Conservation (phyloP, 1,140 invertebrate species). For the Idris sp. region DNA sequence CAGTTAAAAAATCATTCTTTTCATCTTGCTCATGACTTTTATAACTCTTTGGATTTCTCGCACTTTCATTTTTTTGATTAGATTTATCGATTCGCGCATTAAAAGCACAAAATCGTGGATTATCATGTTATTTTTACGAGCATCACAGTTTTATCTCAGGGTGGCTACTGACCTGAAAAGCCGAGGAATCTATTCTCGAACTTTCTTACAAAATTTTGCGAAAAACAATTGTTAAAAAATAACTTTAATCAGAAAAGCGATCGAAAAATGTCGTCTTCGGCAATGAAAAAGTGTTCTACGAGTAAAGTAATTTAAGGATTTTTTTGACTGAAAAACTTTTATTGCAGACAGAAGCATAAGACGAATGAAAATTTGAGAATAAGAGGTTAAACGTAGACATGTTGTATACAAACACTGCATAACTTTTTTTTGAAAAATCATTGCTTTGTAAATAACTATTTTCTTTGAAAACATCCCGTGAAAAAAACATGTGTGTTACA, state of each 20-base stretch:
- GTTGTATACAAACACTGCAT: slow-evolving; percentile 22
- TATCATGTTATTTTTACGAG: slow-evolving; percentile 24
- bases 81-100: slow-evolving; percentile 11
- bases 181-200: not conserved
- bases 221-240: too few species aligned
- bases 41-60: not conserved
- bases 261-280: too few species aligned
- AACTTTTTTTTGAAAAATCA: slow-evolving; percentile 30
- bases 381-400: slow-evolving; percentile 4
- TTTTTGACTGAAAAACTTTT: too few species aligned
- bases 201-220: too few species aligned
- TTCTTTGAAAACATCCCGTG: slow-evolving; percentile 37
- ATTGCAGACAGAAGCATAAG: not conserved
- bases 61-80: slow-evolving; percentile 20
- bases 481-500: too few species aligned
- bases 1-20: not conserved
- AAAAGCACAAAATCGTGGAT: slow-evolving; percentile 14
- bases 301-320: too few species aligned
- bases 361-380: slow-evolving; percentile 2
- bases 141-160: slow-evolving; percentile 8
- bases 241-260: too few species aligned
- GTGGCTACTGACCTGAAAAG: slow-evolving; percentile 4
- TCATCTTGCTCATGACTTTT: not conserved
- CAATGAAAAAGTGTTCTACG: too few species aligned
- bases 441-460: slow-evolving; percentile 41